Evolutionary conservation across 2,797 vertebrate genomes (phyloP).

Genomic region (Oceanodroma leucorhoa): DNA sequence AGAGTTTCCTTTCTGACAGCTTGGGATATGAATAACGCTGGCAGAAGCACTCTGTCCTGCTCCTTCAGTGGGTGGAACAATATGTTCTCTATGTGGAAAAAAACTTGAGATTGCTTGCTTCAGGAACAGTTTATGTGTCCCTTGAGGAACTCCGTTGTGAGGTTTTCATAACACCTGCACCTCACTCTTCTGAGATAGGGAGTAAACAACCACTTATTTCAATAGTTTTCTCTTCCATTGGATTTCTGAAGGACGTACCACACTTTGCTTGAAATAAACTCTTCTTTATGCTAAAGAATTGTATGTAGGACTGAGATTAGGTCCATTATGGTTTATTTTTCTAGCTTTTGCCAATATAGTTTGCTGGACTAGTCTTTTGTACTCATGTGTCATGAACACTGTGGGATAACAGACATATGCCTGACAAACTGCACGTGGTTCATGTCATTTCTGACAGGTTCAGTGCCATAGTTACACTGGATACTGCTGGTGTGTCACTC

Average conservation of each 20-base stretch:
- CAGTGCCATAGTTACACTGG: constrained; percentile 98
- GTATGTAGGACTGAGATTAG: background rate
- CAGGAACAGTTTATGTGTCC: constrained; percentile 5
- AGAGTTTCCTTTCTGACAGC: constrained; percentile 43
- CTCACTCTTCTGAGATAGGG: background rate
- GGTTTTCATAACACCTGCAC: constrained; percentile 43
- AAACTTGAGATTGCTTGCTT: background rate
- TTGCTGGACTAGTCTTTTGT: background rate
- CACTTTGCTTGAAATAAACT: background rate
- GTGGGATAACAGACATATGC: background rate
- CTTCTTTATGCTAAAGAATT: background rate
- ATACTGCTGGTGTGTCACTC: constrained; percentile 97
- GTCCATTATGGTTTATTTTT: background rate
- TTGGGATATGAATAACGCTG: constrained; percentile 55
- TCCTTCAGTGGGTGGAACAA: constrained; percentile 42
- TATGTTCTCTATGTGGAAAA: constrained; percentile 52
- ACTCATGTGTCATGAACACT: background rate
- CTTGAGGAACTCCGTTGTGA: constrained; percentile 4
- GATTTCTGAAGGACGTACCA: background rate
- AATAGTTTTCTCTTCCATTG: background rate
- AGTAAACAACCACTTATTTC: constrained; percentile 10
- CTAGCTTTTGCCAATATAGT: background rate
- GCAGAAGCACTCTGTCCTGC: constrained; percentile 26
- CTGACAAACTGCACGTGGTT: background rate
- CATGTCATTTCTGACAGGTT: constrained; percentile 76